These are phyloP conservation scores for Drosophila percnosoma DNA, from an alignment of 2,888 invertebrate genomes.

Conservation along the genomic window DNA sequence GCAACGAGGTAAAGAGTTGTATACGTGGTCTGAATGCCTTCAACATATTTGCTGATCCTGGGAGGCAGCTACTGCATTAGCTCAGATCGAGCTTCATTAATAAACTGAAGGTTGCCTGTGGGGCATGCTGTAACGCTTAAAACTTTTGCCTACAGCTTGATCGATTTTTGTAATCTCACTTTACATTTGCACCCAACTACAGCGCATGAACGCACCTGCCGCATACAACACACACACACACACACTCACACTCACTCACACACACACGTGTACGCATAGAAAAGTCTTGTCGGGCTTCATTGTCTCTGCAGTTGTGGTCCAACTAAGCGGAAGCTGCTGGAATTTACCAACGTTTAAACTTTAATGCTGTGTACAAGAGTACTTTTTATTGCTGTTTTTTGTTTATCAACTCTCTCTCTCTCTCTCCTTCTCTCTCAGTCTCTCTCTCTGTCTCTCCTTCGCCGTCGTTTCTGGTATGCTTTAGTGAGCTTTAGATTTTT, in stretches of 20 bases:
- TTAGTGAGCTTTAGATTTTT: constrained; percentile 45
- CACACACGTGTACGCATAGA: constrained; percentile 1
- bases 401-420: constrained; percentile 14
- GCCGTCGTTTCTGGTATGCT: constrained; percentile 10
- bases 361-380: constrained; percentile 76
- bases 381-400: constrained; percentile 48
- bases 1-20: constrained; percentile 46
- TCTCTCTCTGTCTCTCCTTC: constrained; percentile 9
- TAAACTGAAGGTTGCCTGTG: constrained; percentile 7
- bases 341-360: constrained; percentile 79
- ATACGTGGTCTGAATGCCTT: constrained; percentile 18
- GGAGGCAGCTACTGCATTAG: not conserved
- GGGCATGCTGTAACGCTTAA: not conserved
- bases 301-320: constrained; percentile 49
- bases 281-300: constrained; percentile 40
- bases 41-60: constrained; percentile 9
- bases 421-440: constrained; percentile 5
- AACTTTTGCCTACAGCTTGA: constrained; percentile 40
- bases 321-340: constrained; percentile 78
- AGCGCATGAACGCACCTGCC: constrained; percentile 44
- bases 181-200: constrained; percentile 48
- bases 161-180: constrained; percentile 59
- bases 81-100: constrained; percentile 28
- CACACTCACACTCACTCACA: not conserved
- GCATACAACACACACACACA: constrained; percentile 29